These are phyloP conservation scores for Tylochromis polylepis DNA, from an alignment of 2,113 vertebrate genomes.

Conservation along the genomic window DNA sequence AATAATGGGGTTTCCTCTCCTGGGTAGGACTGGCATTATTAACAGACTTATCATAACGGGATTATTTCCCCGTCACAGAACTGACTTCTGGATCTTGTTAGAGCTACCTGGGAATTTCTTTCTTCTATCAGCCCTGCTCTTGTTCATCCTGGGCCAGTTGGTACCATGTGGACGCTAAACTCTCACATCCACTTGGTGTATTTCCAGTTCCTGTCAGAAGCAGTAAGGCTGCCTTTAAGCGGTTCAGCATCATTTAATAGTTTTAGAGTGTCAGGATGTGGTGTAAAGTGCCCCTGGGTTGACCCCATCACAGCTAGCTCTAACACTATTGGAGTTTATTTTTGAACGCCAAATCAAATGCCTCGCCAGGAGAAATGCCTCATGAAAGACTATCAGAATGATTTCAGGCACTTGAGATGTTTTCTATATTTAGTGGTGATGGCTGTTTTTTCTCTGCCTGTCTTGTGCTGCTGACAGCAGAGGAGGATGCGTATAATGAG, in stretches of 20 bases:
- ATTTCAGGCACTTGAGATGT: constrained; percentile 54
- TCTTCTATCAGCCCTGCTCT: constrained; percentile 29
- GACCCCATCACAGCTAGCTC: constrained; percentile 26
- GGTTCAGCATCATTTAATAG: constrained; percentile 39
- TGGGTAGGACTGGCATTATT: constrained; percentile 24
- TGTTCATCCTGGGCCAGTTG: neutral
- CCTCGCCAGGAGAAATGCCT: constrained; percentile 27
- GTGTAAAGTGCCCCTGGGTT: constrained; percentile 32
- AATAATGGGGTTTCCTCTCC: constrained; percentile 60
- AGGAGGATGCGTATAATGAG: constrained; percentile 35
- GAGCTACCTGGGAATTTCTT: constrained; percentile 51
- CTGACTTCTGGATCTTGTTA: constrained; percentile 54
- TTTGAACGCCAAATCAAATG: constrained; percentile 45
- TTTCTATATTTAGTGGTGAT: constrained; percentile 58
- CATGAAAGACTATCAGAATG: constrained; percentile 56
- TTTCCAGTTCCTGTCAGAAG: constrained; percentile 7
- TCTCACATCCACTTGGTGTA: neutral
- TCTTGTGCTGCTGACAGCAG: constrained; percentile 41
- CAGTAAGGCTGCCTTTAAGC: constrained; percentile 15
- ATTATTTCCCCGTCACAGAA: constrained; percentile 58
- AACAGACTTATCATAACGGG: constrained; percentile 67
- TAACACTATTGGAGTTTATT: constrained; percentile 48
- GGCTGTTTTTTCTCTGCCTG: constrained; percentile 30
- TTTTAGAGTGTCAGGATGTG: constrained; percentile 12
- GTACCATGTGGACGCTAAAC: constrained; percentile 6